Evolutionary conservation across 1,140 invertebrate species (phyloP).

Genomic region (Brachionus sp.): DNA sequence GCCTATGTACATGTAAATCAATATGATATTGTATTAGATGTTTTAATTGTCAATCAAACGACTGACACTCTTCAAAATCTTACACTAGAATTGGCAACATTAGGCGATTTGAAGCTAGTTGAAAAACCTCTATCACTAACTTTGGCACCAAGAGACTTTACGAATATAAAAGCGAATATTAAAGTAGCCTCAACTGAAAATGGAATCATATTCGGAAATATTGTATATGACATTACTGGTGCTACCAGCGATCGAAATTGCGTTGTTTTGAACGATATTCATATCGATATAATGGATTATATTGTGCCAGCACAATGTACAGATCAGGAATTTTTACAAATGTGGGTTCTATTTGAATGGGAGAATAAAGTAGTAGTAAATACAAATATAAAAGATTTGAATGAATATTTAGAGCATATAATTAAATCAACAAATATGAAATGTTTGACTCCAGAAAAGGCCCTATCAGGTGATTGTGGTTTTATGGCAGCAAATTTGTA

Average conservation of each 20-base stretch:
- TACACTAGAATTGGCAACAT: conserved; percentile 90
- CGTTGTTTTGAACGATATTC: conserved; percentile 96
- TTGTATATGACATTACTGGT: conserved; percentile 91
- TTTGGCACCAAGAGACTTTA: conserved; percentile 90
- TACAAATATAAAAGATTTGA: conserved; percentile 84
- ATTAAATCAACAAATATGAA: conserved; percentile 97
- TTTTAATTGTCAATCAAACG: conserved; percentile 85
- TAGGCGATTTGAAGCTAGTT: conserved; percentile 92
- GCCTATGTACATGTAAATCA: conserved; percentile 99
- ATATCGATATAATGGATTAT: conserved; percentile 99
- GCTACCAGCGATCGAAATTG: conserved; percentile 89
- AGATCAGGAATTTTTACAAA: conserved; percentile 90
- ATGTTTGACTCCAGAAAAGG: conserved; percentile 84
- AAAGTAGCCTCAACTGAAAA: conserved; percentile 90
- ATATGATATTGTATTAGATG: conserved; percentile 67
- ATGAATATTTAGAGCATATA: conserved; percentile 86
- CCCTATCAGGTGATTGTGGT: conserved; percentile 88
- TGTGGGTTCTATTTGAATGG: conserved; percentile 99
- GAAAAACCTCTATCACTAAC: conserved; percentile 93
- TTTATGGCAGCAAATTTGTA: conserved; percentile 99
- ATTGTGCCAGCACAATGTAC: conserved; percentile 91
- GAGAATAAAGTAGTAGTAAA: conserved; percentile 96
- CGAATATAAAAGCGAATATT: conserved; percentile 91
- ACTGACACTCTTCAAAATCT: conserved; percentile 93
- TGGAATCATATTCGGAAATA: conserved; percentile 98